Evolutionary conservation across 1,140 invertebrate species (phyloP), one percentile per base, ranked within the genome.

Genomic region (Apis florea): DNA sequence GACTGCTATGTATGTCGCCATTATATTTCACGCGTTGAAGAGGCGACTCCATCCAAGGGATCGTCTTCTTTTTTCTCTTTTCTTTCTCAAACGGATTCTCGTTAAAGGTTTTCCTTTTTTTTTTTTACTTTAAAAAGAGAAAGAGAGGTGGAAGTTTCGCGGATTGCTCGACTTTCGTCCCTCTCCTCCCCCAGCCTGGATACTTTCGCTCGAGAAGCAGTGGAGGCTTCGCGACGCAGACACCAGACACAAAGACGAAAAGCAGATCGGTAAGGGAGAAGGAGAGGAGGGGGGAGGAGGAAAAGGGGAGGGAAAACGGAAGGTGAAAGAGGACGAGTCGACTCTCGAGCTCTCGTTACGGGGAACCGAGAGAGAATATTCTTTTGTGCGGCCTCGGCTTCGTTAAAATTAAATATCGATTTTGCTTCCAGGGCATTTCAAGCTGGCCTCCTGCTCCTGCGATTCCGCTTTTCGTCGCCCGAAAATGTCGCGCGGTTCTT

Each of bases 321-420:
- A 59, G 67, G 75, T 68, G 71, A 54, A 63, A 70, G 64, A 83
- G 69, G 66, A 58, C 72, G 75, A 68, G 64, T 66, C 64, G 24
- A 56, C 69, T 67, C 69, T 67, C 66, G 13, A 26, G 64, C 40
- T 79, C 69, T 83, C 63, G 82, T 79, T 86, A 84, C 79, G 51
- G 85, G 51, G 85, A 85, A 82, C 73, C 80, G 67, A 73, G 71
- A n/a, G 64, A 80, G 81, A 54, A 82, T 85, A 84, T 85, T 87
- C 88, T 87, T 87, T 90, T 85, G 83, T 88, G 82, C 64, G 70
- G 74, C 53, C 49, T 70, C 66, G 70, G 83, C 83, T 86, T 90
- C 85, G 84, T 83, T 86, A 82, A 88, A 90, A 90, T 90, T 87
- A 90, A 90, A 91, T 90, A 90, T 90, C 86, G 90, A 90, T 89